Percentiles rank a stretch among this genome's conserved stretches.
These are phyloP conservation scores for Dallia pectoralis DNA, from an alignment of 2,797 vertebrate species.

Conservation along the genomic window DNA sequence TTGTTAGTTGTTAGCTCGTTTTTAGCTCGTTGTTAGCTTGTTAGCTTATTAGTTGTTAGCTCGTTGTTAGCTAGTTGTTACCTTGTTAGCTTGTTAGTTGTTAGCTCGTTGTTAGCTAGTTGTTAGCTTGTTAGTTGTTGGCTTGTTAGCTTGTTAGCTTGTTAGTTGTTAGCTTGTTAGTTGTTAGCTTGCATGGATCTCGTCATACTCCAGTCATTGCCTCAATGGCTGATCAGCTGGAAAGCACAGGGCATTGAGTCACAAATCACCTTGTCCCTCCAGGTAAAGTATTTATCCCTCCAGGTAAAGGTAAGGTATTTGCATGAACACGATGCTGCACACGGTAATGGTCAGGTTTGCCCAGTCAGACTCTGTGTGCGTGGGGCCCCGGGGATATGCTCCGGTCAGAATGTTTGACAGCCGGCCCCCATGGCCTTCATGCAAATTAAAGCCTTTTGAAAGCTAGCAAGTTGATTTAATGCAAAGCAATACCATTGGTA, in stretches of 20 bases:
- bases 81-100: not conserved
- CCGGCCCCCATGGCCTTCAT: constrained; percentile 30
- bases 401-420: constrained; percentile 24
- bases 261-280: not conserved
- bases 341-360: constrained; percentile 4
- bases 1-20: too few relatives aligned
- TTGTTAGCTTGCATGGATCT: too few relatives aligned
- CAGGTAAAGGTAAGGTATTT: not conserved
- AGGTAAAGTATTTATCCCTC: not conserved
- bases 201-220: not conserved
- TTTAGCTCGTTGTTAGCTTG: too few relatives aligned
- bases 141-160: too few relatives aligned
- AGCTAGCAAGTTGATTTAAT: constrained; percentile 38
- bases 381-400: not conserved
- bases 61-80: not conserved
- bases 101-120: too few relatives aligned
- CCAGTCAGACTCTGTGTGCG: not conserved
- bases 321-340: not conserved
- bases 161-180: too few relatives aligned
- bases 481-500: constrained; percentile 16
- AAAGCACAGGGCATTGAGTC: not conserved
- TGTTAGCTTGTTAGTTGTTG: too few relatives aligned
- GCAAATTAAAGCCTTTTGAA: constrained; percentile 27
- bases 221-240: not conserved
- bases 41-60: too few relatives aligned